Base-by-base conservation (phyloP, 1,140 invertebrate species). In the Neuroterus valhalla region DNA sequence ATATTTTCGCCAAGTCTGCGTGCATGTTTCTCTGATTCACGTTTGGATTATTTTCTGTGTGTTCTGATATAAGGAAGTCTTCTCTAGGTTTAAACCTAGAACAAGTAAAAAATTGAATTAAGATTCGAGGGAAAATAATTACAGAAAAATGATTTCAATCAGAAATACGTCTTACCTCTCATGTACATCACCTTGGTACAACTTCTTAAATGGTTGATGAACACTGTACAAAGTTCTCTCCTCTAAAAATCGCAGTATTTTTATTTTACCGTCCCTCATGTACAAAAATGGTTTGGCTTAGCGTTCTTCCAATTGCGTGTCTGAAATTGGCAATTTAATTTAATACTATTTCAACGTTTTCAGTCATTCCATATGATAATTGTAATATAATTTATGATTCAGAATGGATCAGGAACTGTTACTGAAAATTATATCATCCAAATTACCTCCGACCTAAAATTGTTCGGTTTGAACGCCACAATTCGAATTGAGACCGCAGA, bases 191-290 rank as follows among this genome's bases (percentile, higher is more conserved):
- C 55, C 11, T 6, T 46, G 11, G 48, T 79, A 84, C 15, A 87
- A 71, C 42, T 73, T 79, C 73, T 67, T 83, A 72, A 87, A 88
- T 80, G 86, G 81, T 11, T 83, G 71, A 67, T 84, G 84, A 66
- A 88, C 82, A 72, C 85, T 87, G 23, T 85, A 86, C 2, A 88
- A 72, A 21, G 81, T 83, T 71, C 84, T 82, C 52, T 84, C 72
- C 5, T 5, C 42, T 15, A 66, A 46, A 44, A 55, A 75, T 42
- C 76, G 74, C 19, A 66, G 79, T 17, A 66, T 68, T 3, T 66
- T 17, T 19, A 48, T 43, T 42, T 21, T 73, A 0, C 31, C 42
- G 12, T 72, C 66, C 66, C 77, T 72, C 23, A 83, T 66, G 12
- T 71, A 48, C n/a, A 86, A 50, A 72, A 88, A 87, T 38, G 86